These are phyloP conservation scores for Phallusia fumigata DNA, from an alignment of 23 tunicate genomes.

Conservation along the genomic window DNA sequence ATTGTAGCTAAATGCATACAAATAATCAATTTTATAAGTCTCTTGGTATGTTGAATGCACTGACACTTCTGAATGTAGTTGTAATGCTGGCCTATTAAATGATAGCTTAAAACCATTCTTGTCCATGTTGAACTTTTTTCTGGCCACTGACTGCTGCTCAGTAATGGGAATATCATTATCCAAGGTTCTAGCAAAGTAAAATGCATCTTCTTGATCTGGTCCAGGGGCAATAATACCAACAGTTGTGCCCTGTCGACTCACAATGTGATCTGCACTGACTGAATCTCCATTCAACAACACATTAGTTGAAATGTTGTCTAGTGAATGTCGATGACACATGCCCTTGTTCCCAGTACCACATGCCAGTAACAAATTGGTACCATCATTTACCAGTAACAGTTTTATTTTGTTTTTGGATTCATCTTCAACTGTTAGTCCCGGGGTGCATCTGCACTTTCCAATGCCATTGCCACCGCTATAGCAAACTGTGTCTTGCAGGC, in stretches of 20 bases:
- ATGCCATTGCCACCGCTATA: background rate
- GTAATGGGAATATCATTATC: constrained; percentile 23
- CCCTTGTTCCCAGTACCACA: constrained; percentile 50
- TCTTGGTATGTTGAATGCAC: constrained; percentile 16
- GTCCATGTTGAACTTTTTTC: constrained; percentile 51
- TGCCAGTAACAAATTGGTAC: background rate
- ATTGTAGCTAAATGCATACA: constrained; percentile 63
- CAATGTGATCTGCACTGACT: constrained; percentile 21
- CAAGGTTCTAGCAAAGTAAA: constrained; percentile 67
- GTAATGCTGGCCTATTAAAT: constrained; percentile 14
- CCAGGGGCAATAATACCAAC: constrained; percentile 40
- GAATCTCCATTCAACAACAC: constrained; percentile 18
- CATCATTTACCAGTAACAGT: constrained; percentile 25
- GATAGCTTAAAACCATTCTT: constrained; percentile 50
- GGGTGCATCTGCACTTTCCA: background rate
- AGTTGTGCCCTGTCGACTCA: constrained; percentile 21
- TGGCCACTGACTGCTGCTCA: constrained; percentile 72
- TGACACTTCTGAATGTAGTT: constrained; percentile 31
- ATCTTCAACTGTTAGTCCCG: background rate
- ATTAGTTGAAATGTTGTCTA: constrained; percentile 14
- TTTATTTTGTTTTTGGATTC: constrained; percentile 11
- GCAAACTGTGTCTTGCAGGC: background rate
- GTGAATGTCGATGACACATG: constrained; percentile 32
- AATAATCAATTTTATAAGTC: constrained; percentile 40
- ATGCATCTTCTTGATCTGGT: constrained; percentile 15